Evolutionary conservation across 2,113 vertebrate species (phyloP), one percentile per base, ranked within the genome.

Genomic region (Onychostruthus taczanowskii): DNA sequence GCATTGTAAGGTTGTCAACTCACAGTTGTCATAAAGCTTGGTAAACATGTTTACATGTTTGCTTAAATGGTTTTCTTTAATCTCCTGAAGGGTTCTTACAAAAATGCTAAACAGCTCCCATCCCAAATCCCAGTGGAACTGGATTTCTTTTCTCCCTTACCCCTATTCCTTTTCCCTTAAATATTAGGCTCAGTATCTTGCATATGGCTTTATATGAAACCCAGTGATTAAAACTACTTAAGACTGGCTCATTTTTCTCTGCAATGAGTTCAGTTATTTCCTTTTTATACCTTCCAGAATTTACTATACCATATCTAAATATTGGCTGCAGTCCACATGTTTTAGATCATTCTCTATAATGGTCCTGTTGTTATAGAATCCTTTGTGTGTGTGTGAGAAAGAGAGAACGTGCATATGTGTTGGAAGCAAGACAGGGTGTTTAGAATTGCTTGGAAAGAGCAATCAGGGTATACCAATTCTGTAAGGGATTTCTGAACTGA

Each of bases 261-360:
- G 88, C 94, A 96, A 93, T 82, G 89, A 94, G 78, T 96, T 95
- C 94, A 95, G 88, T 96, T 96, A 96, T 93, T 97, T 96, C 93
- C 92, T 94, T 96, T 97, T 95, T 96, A 84, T 96, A 96, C 90
- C 91, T 97, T 97, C 96, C 95, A 97, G 92, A 95, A 97, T 94
- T 93, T 96, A 94, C 87, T 96, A 80, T 92, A 96, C 96, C 95
- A 94, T 97, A 96, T 97, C 97, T 95, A 97, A 97, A 96, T 93
- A 93, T 68, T 97, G 96, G 95, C 96, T 97, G 90, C 94, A 90
- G 88, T 97, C 96, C 95, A 96, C 90, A 90, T 95, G 96, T 94
- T 97, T 97, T 97, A 96, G 95, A 97, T 97, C 92, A 96, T 94
- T 94, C 91, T 94, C 79, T 94, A 97, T 97, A 97, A 96, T 96